Conservation (phyloP, 2,113 vertebrate genomes). For the Pitta sordida region DNA sequence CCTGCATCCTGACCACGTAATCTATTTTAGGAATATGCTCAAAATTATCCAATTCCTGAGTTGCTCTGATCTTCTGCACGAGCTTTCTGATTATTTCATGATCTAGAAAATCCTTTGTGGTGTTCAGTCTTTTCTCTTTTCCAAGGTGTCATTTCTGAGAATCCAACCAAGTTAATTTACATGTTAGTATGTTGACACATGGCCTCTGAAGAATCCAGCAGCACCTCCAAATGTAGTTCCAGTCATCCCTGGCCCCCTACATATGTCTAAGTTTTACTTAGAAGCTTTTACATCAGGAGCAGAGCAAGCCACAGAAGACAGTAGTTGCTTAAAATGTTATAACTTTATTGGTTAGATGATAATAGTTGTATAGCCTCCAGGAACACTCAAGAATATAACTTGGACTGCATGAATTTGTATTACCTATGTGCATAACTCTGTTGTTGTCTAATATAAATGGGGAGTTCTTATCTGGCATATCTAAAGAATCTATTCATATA, state of each 20-base stretch:
- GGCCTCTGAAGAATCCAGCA: background rate
- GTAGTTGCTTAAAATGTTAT: background rate
- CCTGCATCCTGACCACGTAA: background rate
- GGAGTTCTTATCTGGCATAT: background rate
- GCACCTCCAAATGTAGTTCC: background rate
- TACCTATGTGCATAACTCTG: slow-evolving; percentile 8
- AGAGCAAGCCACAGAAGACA: background rate
- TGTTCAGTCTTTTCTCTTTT: slow-evolving; percentile 8
- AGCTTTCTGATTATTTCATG: background rate
- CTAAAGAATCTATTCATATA: background rate
- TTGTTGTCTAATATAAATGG: background rate
- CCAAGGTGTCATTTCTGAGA: slow-evolving; percentile 39
- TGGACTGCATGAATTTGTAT: slow-evolving; percentile 36
- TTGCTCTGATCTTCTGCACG: background rate
- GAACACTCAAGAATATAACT: slow-evolving; percentile 39
- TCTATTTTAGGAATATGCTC: background rate
- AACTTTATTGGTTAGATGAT: background rate
- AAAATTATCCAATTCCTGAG: background rate
- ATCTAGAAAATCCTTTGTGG: background rate
- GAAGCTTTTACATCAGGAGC: background rate
- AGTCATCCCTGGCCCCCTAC: background rate
- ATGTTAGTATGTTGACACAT: background rate
- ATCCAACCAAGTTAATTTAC: slow-evolving; percentile 44
- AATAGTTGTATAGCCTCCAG: background rate
- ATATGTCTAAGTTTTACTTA: background rate